Evolutionary conservation across 53 echinoderm and acorn worm genomes (phyloP), one percentile per base, ranked within the genome.

Genomic region (Apostichopus leukothele): DNA sequence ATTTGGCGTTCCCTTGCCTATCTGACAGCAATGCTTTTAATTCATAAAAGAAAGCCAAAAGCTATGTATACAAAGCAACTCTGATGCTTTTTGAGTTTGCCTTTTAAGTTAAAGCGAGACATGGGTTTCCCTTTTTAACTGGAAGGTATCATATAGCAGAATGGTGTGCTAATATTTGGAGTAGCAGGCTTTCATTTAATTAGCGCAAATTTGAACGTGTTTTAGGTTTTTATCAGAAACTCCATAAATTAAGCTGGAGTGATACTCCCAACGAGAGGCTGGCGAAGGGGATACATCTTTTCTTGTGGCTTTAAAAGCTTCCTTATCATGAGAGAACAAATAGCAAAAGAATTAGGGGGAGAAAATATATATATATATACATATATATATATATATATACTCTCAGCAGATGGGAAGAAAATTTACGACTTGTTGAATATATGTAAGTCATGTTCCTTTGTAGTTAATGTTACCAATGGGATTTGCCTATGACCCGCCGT

Each of bases 371-470:
- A 39, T 39, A 39, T 39, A 39, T 11, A 63, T 11, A 63, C 9
- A 63, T 13, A 63, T 63, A 63, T 5, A 63, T 63, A 63, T 63
- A 11, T 61, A 61, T 61, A 68, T 16, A 81, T 54, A 10, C 81
- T 86, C 25, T 86, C 9, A 25, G 51, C 86, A 86, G 67, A 67
- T 86, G 71, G 39, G 86, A 66, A 86, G 51, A 86, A 51, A 67
- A 86, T 86, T 86, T 86, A 86, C 71, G 67, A 86, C 86, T 86
- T 86, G 86, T 86, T 86, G 86, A 86, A 86, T 86, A 71, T 86
- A 67, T 86, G 67, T 66, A 86, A 86, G 86, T 86, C 86, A 86
- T 86, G 86, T 67, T 71, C 14, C 20, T 71, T 71, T 71, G 18
- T n/a, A 86, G 66, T 66, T 86, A 86, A 86, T 86, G 86, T 86